A percentile compares a stretch with the other conserved stretches of the same genome.
Conservation (phyloP, 2,113 vertebrate genomes). For the Eulacestoma nigropectus region DNA sequence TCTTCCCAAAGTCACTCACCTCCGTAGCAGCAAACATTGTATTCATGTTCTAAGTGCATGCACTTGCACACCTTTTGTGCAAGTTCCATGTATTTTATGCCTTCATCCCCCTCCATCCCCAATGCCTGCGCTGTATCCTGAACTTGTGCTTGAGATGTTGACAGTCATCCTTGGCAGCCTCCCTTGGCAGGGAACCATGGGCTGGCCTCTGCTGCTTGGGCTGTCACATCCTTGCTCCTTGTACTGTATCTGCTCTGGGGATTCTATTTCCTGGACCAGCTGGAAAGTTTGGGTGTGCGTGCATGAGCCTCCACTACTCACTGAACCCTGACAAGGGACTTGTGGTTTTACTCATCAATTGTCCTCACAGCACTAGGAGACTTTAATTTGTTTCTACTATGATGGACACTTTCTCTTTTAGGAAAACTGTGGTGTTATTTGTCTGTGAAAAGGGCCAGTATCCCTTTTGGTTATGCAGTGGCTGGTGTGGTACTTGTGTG, state of each 20-base stretch:
- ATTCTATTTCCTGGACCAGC: neutral
- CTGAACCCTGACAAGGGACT: neutral
- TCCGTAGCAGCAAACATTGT: neutral
- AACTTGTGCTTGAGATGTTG: neutral
- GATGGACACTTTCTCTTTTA: neutral
- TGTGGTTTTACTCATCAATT: neutral
- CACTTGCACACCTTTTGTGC: neutral
- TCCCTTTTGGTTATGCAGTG: neutral
- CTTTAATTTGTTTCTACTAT: neutral
- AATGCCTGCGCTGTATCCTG: neutral
- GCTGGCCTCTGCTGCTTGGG: neutral
- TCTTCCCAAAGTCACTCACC: neutral
- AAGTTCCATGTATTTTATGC: neutral
- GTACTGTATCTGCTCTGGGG: neutral
- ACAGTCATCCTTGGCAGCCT: neutral
- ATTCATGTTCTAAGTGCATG: fast-evolving
- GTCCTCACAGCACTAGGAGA: neutral
- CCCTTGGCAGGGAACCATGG: neutral
- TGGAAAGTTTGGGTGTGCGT: neutral
- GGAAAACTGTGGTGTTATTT: neutral
- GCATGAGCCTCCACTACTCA: neutral
- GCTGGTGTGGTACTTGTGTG: neutral
- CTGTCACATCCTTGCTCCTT: neutral
- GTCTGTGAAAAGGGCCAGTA: neutral
- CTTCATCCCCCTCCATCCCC: fast-evolving